These are phyloP conservation scores for Mamestra brassicae DNA, from an alignment of 2,888 invertebrate species.

Conservation along the genomic window DNA sequence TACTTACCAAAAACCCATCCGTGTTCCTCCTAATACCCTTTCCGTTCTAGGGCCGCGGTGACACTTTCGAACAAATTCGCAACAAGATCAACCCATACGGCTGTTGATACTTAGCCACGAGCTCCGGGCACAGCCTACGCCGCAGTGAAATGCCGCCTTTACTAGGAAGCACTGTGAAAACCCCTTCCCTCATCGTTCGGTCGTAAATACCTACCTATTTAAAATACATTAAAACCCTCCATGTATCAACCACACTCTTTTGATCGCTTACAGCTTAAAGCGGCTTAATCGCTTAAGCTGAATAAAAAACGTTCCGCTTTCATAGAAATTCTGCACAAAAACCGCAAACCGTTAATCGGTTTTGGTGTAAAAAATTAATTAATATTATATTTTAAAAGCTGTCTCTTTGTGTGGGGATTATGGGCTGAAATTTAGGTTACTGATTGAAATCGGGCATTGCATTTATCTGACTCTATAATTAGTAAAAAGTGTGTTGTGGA, in stretches of 20 bases:
- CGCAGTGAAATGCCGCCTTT: not conserved
- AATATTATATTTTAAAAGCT: slow-evolving; percentile 8
- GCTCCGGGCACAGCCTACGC: too few relatives aligned
- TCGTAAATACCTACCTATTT: slow-evolving; percentile 32
- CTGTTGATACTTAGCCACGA: too few relatives aligned
- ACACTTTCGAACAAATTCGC: too few relatives aligned
- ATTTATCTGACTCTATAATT: not conserved
- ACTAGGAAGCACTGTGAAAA: not conserved
- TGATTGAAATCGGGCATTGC: not conserved
- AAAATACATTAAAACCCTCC: slow-evolving; percentile 43
- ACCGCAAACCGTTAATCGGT: slow-evolving; percentile 26
- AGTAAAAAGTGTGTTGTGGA: not conserved
- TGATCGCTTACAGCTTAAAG: slow-evolving; percentile 43
- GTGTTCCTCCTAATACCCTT: too few relatives aligned
- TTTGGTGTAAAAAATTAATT: slow-evolving; percentile 22
- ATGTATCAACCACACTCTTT: slow-evolving; percentile 41
- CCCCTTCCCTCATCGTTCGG: not conserved
- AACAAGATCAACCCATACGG: too few relatives aligned
- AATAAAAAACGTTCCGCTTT: slow-evolving; percentile 47
- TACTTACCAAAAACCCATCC: too few relatives aligned
- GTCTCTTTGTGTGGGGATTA: slow-evolving; percentile 9
- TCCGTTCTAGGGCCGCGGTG: too few relatives aligned
- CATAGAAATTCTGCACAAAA: slow-evolving; percentile 37
- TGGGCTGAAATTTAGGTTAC: not conserved
- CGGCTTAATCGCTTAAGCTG: slow-evolving; percentile 50